phyloP scores from a whole-genome alignment of 2,113 vertebrate genomes.

The Brachypteracias leptosomus region DNA sequence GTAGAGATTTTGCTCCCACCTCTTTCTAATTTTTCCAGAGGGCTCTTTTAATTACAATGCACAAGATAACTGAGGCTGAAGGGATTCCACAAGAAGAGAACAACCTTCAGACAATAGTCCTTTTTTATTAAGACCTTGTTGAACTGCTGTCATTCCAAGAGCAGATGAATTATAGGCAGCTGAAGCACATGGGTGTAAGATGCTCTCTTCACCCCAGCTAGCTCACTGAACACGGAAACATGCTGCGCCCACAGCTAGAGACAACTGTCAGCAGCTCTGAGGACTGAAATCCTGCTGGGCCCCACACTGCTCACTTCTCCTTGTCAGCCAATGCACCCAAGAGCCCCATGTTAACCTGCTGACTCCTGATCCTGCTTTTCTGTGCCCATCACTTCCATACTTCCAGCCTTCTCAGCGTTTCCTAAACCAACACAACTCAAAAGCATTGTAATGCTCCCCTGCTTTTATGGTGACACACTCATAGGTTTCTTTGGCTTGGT shows the following conservation, averaged over 20 bases:
- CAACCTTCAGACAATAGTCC: neutral
- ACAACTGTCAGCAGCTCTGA: neutral
- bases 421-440: neutral
- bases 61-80: neutral
- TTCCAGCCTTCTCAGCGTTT: neutral
- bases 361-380: neutral
- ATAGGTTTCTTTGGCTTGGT: neutral
- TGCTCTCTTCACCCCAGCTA: neutral
- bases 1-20: neutral
- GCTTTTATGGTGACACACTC: neutral
- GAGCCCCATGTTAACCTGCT: neutral
- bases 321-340: rapidly evolving
- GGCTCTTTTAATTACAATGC: neutral
- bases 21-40: neutral
- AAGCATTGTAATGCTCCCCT: neutral
- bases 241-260: neutral
- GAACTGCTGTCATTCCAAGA: neutral
- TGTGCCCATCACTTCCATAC: rapidly evolving
- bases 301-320: neutral
- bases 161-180: neutral
- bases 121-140: neutral
- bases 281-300: neutral
- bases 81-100: neutral
- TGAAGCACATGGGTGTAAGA: neutral
- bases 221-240: neutral